Percentiles rank a stretch among this genome's conserved stretches.
These are phyloP conservation scores for Burhinus oedicnemus DNA, from an alignment of 2,113 vertebrate species.

Conservation along the genomic window DNA sequence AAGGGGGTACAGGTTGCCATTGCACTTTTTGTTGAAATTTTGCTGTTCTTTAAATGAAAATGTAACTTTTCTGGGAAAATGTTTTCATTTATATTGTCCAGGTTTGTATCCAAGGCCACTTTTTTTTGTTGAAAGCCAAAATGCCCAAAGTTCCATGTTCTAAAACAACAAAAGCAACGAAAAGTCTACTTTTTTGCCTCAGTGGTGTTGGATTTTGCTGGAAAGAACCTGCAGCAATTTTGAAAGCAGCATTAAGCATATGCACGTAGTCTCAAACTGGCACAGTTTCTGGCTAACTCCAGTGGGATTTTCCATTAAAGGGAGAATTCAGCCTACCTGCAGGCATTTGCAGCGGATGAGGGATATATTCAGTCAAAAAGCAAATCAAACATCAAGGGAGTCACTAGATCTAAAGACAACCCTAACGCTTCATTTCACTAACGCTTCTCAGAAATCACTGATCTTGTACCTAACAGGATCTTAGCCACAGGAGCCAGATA, in stretches of 20 bases:
- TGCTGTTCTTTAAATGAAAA: neutral
- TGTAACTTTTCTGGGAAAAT: neutral
- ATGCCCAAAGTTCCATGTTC: neutral
- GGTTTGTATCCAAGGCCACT: neutral
- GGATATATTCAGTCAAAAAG: neutral
- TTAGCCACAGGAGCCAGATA: neutral
- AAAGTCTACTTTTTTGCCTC: neutral
- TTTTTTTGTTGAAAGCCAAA: neutral
- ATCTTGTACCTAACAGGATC: neutral
- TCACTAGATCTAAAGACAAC: neutral
- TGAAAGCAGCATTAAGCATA: neutral
- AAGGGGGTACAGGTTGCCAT: neutral
- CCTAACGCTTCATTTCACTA: neutral
- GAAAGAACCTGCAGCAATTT: neutral
- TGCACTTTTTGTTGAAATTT: neutral
- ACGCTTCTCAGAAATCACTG: neutral
- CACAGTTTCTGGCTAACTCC: neutral
- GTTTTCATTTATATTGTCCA: neutral
- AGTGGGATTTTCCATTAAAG: neutral
- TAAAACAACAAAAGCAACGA: neutral
- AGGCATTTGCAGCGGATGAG: neutral
- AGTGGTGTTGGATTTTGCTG: neutral
- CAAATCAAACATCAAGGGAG: neutral
- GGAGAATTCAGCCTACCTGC: neutral
- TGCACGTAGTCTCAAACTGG: neutral